A percentile compares a stretch with the other conserved stretches of the same genome.
phyloP scores from a whole-genome alignment of 2,113 vertebrate genomes.

The Silurus meridionalis region DNA sequence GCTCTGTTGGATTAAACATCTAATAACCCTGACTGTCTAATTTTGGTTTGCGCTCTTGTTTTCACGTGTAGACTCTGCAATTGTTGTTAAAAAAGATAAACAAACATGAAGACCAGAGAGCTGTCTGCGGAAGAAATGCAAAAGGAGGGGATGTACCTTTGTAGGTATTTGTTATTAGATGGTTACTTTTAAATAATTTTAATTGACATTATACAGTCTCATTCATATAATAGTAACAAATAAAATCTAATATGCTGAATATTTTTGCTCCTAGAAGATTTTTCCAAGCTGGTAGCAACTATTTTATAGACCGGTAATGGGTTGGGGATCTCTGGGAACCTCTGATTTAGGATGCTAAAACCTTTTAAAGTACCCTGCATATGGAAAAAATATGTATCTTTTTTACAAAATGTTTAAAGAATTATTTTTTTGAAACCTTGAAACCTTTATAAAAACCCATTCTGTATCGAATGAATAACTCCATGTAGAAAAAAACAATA shows the following conservation, averaged over 20 bases:
- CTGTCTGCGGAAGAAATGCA: neutral
- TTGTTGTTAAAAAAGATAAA: neutral
- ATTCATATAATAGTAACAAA: neutral
- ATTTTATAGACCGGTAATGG: too few species aligned
- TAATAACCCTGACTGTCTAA: neutral
- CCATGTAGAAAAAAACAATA: neutral
- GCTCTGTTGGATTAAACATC: neutral
- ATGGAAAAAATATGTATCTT: neutral
- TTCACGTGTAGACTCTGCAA: neutral
- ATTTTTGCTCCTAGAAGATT: too few species aligned
- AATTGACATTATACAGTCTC: neutral
- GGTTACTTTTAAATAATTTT: neutral
- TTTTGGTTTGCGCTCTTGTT: neutral
- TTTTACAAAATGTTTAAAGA: neutral
- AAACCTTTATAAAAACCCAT: neutral
- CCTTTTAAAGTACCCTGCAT: neutral
- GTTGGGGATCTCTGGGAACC: too few species aligned
- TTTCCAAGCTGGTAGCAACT: too few species aligned
- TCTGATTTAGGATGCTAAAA: neutral
- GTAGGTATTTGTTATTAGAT: neutral
- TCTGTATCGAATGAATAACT: neutral
- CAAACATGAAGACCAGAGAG: neutral
- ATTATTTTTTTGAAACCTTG: neutral
- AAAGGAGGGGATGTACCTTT: neutral
- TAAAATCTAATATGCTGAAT: neutral